These are phyloP conservation scores for Gambusia affinis DNA, from an alignment of 2,113 vertebrate genomes.

Conservation along the genomic window DNA sequence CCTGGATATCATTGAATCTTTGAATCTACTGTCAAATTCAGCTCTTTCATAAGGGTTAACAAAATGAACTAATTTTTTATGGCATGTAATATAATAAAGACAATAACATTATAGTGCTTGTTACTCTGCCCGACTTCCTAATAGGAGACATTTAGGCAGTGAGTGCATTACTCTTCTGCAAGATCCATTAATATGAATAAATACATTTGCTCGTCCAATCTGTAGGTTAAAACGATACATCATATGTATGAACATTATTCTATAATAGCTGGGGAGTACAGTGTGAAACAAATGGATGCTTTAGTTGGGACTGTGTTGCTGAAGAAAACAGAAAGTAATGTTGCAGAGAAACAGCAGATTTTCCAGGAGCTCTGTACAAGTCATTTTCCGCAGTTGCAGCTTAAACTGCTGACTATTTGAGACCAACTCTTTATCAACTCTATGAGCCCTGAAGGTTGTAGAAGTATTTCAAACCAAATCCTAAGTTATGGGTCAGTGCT, in stretches of 20 bases:
- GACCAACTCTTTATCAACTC: conserved; percentile 49
- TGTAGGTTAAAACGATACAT: conserved; percentile 29
- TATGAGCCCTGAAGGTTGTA: conserved; percentile 27
- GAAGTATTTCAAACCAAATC: conserved; percentile 33
- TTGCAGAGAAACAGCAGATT: conserved; percentile 19
- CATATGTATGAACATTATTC: conserved; percentile 17
- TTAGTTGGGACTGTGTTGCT: conserved; percentile 1
- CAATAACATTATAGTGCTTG: conserved; percentile 19
- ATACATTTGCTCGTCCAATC: conserved; percentile 14
- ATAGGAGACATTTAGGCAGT: conserved; percentile 41
- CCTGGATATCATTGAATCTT: conserved; percentile 24
- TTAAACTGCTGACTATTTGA: conserved; percentile 34
- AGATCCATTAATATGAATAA: conserved; percentile 20
- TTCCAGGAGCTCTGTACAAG: conserved; percentile 2
- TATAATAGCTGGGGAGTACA: conserved; percentile 9
- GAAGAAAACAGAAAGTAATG: background rate
- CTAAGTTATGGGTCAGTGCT: conserved; percentile 40
- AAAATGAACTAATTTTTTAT: conserved; percentile 39
- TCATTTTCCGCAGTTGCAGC: conserved; percentile 11
- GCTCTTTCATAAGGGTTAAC: conserved; percentile 1
- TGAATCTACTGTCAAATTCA: conserved; percentile 27
- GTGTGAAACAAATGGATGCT: conserved; percentile 10
- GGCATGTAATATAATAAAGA: conserved; percentile 27
- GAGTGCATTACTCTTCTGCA: conserved; percentile 31
- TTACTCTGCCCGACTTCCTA: conserved; percentile 31